These are phyloP conservation scores for Eilema sororculum DNA, from an alignment of 2,888 invertebrate genomes.

Conservation along the genomic window DNA sequence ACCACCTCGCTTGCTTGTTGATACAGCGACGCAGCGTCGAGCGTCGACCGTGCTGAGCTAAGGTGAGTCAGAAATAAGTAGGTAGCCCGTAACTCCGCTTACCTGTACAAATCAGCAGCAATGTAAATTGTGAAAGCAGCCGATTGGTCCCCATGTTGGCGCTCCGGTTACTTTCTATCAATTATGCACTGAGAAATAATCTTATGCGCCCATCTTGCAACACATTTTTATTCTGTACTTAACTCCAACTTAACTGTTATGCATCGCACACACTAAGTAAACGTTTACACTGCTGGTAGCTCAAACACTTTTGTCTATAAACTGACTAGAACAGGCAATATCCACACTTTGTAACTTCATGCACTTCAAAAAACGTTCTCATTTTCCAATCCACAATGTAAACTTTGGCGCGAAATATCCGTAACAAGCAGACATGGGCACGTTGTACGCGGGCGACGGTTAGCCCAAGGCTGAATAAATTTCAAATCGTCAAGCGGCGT, in stretches of 20 bases:
- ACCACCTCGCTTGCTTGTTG: constrained; percentile 60
- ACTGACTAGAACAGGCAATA: constrained; percentile 50
- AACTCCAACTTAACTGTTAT: constrained; percentile 74
- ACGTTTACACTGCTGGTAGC: constrained; percentile 56
- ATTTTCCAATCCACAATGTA: constrained; percentile 70
- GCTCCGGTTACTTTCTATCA: constrained; percentile 75
- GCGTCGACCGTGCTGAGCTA: constrained; percentile 56
- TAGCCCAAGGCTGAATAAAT: constrained; percentile 75
- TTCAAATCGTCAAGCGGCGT: constrained; percentile 65
- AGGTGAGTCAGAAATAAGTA: constrained; percentile 79
- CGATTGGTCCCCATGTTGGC: constrained; percentile 76
- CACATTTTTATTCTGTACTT: constrained; percentile 67
- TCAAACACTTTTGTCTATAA: constrained; percentile 55
- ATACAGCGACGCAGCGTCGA: constrained; percentile 61
- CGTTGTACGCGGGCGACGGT: constrained; percentile 75
- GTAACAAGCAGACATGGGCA: constrained; percentile 56
- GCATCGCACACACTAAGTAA: constrained; percentile 61
- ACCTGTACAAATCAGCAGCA: constrained; percentile 84
- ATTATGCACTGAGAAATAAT: constrained; percentile 65
- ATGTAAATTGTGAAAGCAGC: constrained; percentile 82
- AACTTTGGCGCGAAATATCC: constrained; percentile 75
- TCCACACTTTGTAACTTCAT: constrained; percentile 56
- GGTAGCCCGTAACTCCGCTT: constrained; percentile 75
- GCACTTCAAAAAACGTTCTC: constrained; percentile 63
- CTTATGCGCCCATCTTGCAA: constrained; percentile 77